Evolutionary conservation across 2,113 vertebrate genomes (phyloP).

Genomic region (Ciconia stormi): DNA sequence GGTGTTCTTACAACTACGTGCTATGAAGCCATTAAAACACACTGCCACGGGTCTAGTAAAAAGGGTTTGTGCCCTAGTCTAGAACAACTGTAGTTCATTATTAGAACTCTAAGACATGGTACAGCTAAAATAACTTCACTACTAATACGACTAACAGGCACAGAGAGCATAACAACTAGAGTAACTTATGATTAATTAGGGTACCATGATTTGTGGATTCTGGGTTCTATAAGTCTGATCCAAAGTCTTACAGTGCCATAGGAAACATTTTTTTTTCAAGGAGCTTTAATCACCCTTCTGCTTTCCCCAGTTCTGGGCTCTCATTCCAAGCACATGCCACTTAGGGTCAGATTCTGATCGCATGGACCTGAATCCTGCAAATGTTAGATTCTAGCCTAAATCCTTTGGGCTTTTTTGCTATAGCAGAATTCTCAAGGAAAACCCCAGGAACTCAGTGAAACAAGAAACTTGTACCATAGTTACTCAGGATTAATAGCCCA

Average conservation of each 20-base stretch:
- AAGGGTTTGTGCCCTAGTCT: not conserved
- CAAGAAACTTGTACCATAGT: not conserved
- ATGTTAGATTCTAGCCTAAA: not conserved
- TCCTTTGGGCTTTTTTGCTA: not conserved
- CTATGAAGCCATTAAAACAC: not conserved
- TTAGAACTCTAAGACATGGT: not conserved
- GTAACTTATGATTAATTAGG: not conserved
- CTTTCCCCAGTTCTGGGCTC: not conserved
- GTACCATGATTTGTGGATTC: not conserved
- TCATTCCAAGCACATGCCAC: not conserved
- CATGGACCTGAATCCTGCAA: not conserved
- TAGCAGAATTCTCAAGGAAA: not conserved
- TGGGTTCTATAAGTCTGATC: not conserved
- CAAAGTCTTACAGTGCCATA: not conserved
- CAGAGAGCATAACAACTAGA: not conserved
- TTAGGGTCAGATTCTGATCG: not conserved
- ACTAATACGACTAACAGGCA: not conserved
- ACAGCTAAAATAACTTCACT: not conserved
- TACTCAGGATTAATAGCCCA: not conserved
- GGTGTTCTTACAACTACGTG: not conserved
- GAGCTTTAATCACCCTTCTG: not conserved
- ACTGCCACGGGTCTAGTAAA: not conserved
- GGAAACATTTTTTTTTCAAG: not conserved
- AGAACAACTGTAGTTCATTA: not conserved
- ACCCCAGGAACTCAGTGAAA: not conserved